Base-by-base conservation (phyloP, 1,140 invertebrate species). In the Magallana angulata region DNA sequence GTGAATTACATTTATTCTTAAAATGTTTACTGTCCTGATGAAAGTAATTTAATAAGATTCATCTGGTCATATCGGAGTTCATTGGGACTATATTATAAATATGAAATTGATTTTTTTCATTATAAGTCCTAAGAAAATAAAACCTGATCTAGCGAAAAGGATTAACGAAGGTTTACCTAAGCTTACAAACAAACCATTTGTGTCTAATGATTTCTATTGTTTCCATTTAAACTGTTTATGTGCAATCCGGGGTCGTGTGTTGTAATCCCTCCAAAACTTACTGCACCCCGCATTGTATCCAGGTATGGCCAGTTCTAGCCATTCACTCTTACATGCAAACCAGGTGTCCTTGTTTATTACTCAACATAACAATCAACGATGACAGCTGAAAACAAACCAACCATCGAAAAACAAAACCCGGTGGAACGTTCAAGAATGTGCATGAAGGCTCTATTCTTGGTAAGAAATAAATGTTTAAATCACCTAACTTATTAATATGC, bases 171-270 rank as follows among this genome's bases (percentile, higher is more conserved):
- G 68, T 76, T 76, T 76, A 76, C 9, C 24, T 0, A 24, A 24
- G 24, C 68, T 76, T 76, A 30, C 36, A 36, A 30, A 76, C 68
- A 76, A 76, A 48, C 11, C 68, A 36, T 24, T 76, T 76, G 24
- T 30, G 24, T 76, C 24, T 30, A 76, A 76, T 76, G 3, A 76
- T 36, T 76, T 76, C 68, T 76, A 30, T 76, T 76, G 68, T 76
- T 76, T 76, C 68, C 68, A 76, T 76, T 76, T 76, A 76, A 76
- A 76, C 24, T 76, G 68, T 76, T 76, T 76, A 76, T 11, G 36
- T 30, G 24, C 68, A 76, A 12, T 11, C 68, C 18, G 36, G 30
- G 18, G 68, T 76, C 24, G 36, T 12, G 68, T 30, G 8, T 48
- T 48, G 5, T 76, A 76, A 76, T 76, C 68, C 64, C 36, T n/a